Percentiles rank a stretch among this genome's conserved stretches.
These are phyloP conservation scores for Python bivittatus DNA, from an alignment of 2,113 vertebrate genomes.

Conservation along the genomic window DNA sequence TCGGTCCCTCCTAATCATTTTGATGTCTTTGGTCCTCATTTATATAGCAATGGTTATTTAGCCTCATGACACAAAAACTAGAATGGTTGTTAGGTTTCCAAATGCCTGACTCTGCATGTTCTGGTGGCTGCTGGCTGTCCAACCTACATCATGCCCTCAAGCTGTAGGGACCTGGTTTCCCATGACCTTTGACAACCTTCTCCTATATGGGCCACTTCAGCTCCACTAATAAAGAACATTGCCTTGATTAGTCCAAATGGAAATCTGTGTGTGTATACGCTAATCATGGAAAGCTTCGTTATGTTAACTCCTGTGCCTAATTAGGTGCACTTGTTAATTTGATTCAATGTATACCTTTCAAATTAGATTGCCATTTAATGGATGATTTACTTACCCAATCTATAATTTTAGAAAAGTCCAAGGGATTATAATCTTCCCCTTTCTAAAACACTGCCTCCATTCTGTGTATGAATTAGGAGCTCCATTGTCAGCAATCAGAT, in stretches of 20 bases:
- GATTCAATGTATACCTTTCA: slow-evolving; percentile 35
- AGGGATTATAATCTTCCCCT: slow-evolving; percentile 53
- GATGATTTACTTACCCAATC: slow-evolving; percentile 57
- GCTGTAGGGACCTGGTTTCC: slow-evolving; percentile 41
- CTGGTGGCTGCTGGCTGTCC: slow-evolving; percentile 36
- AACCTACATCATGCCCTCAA: slow-evolving; percentile 51
- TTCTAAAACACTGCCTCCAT: slow-evolving; percentile 55
- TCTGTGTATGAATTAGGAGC: slow-evolving; percentile 43
- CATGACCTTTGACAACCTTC: neutral
- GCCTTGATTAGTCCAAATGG: neutral
- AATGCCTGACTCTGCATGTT: slow-evolving; percentile 15
- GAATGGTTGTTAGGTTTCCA: neutral
- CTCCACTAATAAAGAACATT: slow-evolving; percentile 31
- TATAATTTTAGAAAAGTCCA: slow-evolving; percentile 55
- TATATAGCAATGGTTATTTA: neutral
- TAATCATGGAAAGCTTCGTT: slow-evolving; percentile 16
- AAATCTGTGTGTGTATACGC: slow-evolving; percentile 22
- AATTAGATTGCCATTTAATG: slow-evolving; percentile 54
- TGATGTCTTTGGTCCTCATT: neutral
- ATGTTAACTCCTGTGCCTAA: slow-evolving; percentile 48
- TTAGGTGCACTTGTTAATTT: slow-evolving; percentile 52
- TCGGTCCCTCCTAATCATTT: neutral
- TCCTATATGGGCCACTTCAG: neutral
- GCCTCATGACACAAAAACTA: neutral
- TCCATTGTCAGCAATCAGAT: slow-evolving; percentile 14